Evolutionary conservation across 2,113 vertebrate species (phyloP).

Genomic region (Macaca mulatta): DNA sequence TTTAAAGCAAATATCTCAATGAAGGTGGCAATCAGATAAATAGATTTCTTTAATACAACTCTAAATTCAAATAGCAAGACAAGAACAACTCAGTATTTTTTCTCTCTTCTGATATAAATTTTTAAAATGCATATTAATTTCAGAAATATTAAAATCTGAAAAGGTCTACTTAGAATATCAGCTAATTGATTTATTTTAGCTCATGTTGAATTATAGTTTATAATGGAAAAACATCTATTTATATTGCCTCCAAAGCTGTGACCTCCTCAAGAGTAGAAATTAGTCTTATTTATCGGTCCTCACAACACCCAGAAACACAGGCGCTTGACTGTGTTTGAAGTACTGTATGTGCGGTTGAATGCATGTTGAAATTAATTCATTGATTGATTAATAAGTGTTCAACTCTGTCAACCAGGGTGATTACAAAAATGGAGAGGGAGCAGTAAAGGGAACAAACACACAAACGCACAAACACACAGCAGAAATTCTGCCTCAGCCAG

Average conservation of each 20-base stretch:
- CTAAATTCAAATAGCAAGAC: constrained; percentile 31
- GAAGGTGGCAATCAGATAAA: neutral
- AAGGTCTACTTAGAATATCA: neutral
- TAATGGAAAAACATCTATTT: constrained; percentile 34
- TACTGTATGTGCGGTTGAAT: neutral
- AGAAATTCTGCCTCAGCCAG: neutral
- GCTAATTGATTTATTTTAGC: neutral
- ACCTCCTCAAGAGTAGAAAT: neutral
- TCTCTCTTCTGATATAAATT: neutral
- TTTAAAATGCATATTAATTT: constrained; percentile 22
- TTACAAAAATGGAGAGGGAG: neutral
- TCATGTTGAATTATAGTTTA: constrained; percentile 23
- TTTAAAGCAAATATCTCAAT: constrained; percentile 19
- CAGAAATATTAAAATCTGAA: constrained; percentile 32
- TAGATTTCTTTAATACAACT: neutral
- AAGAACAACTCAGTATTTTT: neutral
- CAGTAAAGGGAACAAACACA: neutral
- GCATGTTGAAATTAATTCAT: neutral
- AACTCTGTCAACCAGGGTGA: neutral
- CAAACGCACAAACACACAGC: neutral
- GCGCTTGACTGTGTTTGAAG: neutral
- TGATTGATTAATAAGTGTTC: neutral
- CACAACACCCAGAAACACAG: neutral
- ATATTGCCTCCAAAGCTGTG: constrained; percentile 3
- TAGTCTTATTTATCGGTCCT: neutral